Base-by-base conservation (phyloP, 2,113 vertebrate genomes). In the Damaliscus lunatus region DNA sequence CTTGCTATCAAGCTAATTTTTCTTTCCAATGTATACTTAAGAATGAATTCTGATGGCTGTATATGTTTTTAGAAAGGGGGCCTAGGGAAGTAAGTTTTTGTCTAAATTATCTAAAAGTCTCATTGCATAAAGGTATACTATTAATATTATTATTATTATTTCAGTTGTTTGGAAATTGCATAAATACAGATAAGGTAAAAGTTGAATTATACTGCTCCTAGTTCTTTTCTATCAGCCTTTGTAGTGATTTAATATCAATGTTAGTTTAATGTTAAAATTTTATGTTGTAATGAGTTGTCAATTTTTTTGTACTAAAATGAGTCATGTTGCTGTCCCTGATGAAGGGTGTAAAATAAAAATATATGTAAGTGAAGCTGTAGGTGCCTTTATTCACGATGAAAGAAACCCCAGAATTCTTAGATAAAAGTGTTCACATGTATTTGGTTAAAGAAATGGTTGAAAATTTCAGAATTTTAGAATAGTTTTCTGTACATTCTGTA, bases 111-210 rank as follows among this genome's bases (percentile, higher is more conserved):
- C 48, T 84, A 29, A 67, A 91, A 60, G 7, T 43, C n/a, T 83
- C 33, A 84, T 8, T 53, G 53, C 84, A 87, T 97, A 93, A 93
- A 77, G 83, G 25, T 52, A 92, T 11, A 23, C n/a, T 55, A 59
- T 97, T 94, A 77, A 14, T 77, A 78, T 94, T 55, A 59, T 97
- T 94, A 74, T 6, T 25, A 67, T 94, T 97, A 98, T 97, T 97
- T 92, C 14, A 92, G 95, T 90, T 98, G 94, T 88, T 97, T 92
- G 53, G 90, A 97, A 98, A 84, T 33, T 1, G 6, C 0, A 0
- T n/a, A n/a, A n/a, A n/a, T 97, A 92, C 1, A 97, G 96, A 95
- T 94, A 97, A 85, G 84, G 96, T 88, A 93, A 94, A 98, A 98
- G 16, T 36, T 91, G 85, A 93, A 71, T 95, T 97, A 29, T 93